These are phyloP conservation scores for Mya arenaria DNA, from an alignment of 1,140 invertebrate genomes.

Conservation along the genomic window DNA sequence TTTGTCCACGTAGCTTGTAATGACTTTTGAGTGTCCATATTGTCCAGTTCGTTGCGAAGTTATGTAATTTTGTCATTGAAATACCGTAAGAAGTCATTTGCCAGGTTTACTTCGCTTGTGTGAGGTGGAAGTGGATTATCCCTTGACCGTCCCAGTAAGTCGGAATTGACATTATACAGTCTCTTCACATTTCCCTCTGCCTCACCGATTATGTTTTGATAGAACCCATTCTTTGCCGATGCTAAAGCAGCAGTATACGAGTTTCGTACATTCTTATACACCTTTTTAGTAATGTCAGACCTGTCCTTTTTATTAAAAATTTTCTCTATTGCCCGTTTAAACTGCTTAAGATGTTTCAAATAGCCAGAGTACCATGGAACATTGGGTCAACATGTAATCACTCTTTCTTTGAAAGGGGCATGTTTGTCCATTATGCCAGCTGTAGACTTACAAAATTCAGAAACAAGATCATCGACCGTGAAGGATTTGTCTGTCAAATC, in stretches of 20 bases:
- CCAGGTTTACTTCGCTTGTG: conserved; percentile 2
- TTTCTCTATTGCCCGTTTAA: background rate
- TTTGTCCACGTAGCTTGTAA: no score
- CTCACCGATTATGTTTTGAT: background rate
- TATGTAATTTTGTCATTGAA: conserved; percentile 9
- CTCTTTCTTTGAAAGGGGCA: background rate
- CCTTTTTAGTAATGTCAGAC: background rate
- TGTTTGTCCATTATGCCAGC: background rate
- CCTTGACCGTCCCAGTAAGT: background rate
- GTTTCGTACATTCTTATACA: background rate
- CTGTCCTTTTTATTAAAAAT: background rate
- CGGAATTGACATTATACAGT: background rate
- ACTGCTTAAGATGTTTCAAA: background rate
- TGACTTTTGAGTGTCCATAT: background rate
- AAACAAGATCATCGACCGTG: background rate
- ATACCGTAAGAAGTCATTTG: background rate
- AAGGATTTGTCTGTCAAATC: background rate
- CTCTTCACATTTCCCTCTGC: conserved; percentile 23
- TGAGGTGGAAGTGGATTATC: conserved; percentile 24
- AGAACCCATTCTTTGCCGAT: background rate
- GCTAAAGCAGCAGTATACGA: no score
- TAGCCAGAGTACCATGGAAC: conserved; percentile 12
- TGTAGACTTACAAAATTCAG: background rate
- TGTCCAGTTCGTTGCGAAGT: background rate
- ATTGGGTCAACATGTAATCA: background rate